Evolutionary conservation across 1,140 invertebrate genomes (phyloP).

Genomic region (Achroia grisella): DNA sequence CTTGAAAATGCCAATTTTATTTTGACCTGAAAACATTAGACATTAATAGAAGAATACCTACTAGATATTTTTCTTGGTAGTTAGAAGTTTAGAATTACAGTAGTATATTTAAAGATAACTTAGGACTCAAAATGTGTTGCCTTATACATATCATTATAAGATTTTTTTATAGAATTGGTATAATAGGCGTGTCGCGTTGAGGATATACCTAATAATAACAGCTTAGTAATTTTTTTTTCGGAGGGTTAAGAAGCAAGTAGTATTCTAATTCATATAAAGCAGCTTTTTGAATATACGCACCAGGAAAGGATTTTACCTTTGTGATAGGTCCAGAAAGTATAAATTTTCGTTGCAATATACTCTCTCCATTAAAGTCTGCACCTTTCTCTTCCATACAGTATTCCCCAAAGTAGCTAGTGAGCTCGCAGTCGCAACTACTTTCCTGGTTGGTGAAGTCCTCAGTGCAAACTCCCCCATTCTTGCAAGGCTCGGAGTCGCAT

Average conservation of each 20-base stretch:
- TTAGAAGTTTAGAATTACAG: too few relatives aligned
- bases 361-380: slow-evolving; percentile 90
- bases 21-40: slow-evolving; percentile 76
- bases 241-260: too few relatives aligned
- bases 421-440: slow-evolving; percentile 89
- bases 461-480: slow-evolving; percentile 89
- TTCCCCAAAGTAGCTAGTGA: slow-evolving; percentile 91
- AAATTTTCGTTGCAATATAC: slow-evolving; percentile 85
- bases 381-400: slow-evolving; percentile 86
- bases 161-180: too few relatives aligned
- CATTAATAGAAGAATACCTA: too few relatives aligned
- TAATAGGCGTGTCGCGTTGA: too few relatives aligned
- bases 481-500: slow-evolving; percentile 89
- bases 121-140: too few relatives aligned
- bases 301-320: slow-evolving; percentile 35
- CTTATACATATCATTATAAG: too few relatives aligned
- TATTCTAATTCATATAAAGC: too few relatives aligned
- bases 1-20: slow-evolving; percentile 89
- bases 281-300: background rate
- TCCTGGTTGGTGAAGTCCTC: slow-evolving; percentile 91
- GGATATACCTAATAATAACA: too few relatives aligned
- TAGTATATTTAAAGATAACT: too few relatives aligned
- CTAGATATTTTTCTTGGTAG: too few relatives aligned
- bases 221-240: too few relatives aligned
- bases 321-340: slow-evolving; percentile 80